phyloP scores from a whole-genome alignment of 1,140 invertebrate species.

The Zaprionus nigranus region DNA sequence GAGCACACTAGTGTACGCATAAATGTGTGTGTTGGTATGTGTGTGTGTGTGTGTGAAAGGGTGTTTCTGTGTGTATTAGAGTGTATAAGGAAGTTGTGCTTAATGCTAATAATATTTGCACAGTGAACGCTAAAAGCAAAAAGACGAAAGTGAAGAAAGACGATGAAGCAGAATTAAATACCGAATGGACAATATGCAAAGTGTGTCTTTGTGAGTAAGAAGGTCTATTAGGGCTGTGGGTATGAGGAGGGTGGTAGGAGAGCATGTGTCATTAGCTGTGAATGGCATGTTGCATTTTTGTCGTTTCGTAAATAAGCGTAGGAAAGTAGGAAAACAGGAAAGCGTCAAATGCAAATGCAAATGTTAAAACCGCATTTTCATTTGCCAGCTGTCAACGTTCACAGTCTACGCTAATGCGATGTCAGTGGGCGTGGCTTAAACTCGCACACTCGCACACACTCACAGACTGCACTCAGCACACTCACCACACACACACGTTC shows the following conservation, averaged over 20 bases:
- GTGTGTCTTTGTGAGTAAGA: background rate
- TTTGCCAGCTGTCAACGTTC: conserved; percentile 67
- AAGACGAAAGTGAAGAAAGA: conserved; percentile 20
- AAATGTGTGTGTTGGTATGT: too few relatives aligned
- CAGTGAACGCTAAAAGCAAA: conserved; percentile 54
- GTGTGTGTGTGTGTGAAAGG: background rate
- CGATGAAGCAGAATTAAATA: conserved; percentile 24
- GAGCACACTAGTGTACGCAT: background rate
- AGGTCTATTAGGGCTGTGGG: background rate
- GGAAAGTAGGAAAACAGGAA: conserved; percentile 9
- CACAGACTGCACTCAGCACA: background rate
- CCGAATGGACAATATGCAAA: conserved; percentile 30
- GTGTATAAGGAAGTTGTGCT: conserved; percentile 29
- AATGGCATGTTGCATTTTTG: conserved; percentile 74
- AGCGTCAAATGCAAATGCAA: conserved; percentile 77
- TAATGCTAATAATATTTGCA: conserved; percentile 71
- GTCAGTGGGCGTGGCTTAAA: conserved; percentile 31
- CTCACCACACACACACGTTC: conserved; percentile 1
- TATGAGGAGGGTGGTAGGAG: background rate
- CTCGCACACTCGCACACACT: background rate
- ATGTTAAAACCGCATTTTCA: conserved; percentile 78
- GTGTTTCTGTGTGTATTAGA: background rate
- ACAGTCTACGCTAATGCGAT: conserved; percentile 38
- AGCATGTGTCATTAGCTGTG: conserved; percentile 64
- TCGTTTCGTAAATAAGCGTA: conserved; percentile 66